Conservation (phyloP, 1,140 invertebrate species). For the Drosophila aff. region DNA sequence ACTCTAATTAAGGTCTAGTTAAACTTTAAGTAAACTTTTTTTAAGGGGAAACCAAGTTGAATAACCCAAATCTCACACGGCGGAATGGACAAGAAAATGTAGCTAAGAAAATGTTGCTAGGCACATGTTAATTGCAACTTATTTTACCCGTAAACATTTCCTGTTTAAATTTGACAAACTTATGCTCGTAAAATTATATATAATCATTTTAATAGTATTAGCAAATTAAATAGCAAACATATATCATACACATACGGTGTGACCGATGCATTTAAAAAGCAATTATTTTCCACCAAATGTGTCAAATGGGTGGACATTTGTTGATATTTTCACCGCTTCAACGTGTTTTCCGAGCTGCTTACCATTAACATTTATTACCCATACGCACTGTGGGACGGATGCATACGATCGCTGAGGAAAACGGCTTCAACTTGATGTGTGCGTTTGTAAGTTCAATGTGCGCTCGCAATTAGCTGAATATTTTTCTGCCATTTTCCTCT, state of each 20-base stretch:
- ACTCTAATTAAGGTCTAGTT: not conserved
- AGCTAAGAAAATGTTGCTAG: not conserved
- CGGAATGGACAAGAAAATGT: not conserved
- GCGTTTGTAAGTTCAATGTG: slow-evolving; percentile 63
- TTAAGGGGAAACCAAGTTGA: too few species aligned
- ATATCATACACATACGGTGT: not conserved
- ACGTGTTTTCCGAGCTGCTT: slow-evolving; percentile 10
- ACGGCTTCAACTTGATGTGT: not conserved
- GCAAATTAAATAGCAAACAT: not conserved
- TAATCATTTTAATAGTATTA: not conserved
- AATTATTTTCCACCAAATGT: slow-evolving; percentile 18
- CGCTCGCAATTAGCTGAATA: slow-evolving; percentile 43
- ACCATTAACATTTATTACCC: slow-evolving; percentile 22
- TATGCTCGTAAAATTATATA: not conserved
- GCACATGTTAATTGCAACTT: not conserved
- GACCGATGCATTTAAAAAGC: not conserved
- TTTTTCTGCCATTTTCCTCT: slow-evolving; percentile 28
- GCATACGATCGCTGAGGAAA: slow-evolving; percentile 11
- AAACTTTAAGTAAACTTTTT: too few species aligned
- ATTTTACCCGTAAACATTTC: not conserved
- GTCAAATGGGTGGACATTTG: slow-evolving; percentile 8
- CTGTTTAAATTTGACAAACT: not conserved
- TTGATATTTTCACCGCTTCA: slow-evolving; percentile 5
- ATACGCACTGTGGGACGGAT: slow-evolving; percentile 45
- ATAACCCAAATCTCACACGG: too few species aligned